Evolutionary conservation across 1,140 invertebrate genomes (phyloP), one percentile per base, ranked within the genome.

Genomic region (Whitmania pigra): DNA sequence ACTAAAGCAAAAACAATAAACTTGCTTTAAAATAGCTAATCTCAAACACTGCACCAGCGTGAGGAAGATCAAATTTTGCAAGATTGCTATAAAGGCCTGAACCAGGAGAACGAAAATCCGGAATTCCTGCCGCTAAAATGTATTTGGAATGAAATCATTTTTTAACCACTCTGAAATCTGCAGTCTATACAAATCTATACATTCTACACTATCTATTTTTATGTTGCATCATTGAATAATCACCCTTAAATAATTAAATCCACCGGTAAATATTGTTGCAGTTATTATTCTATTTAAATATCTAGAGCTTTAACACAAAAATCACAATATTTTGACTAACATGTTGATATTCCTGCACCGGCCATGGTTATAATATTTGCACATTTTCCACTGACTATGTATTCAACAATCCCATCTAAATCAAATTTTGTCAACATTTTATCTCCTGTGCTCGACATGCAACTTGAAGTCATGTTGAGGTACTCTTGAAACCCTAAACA

Each of bases 1-100:
- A 1, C 2, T 13, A 25, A 13, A 63, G 9, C 43, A 36, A 43
- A 43, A 31, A 7, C 27, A 40, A 20, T 25, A 43, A n/a, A 63
- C 53, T 75, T 73, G 79, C 79, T 72, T 75, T 72, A 74, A 83
- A 84, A 77, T 79, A 84, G 25, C 74, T 69, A 25, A 96, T 86
- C 78, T 93, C 90, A 83, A 97, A 96, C 76, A 97, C 91, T n/a
- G 91, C 89, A 78, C 92, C 88, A n/a, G 93, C 93, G 84, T 92
- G 85, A 0, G 92, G 91, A 54, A 97, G 83, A 78, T 95, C 88
- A 79, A 94, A 96, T 79, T 94, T 92, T 74, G 89, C 84, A 63
- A 97, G 84, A 81, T 96, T 96, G 78, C 90, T 85, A 82, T 97
- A 98, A 0, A 98, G 82, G 3, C 94, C 94, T 75, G 88, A 90